Evolutionary conservation across 1,140 invertebrate species (phyloP), one percentile per base, ranked within the genome.

Genomic region (Theocolax elegans): DNA sequence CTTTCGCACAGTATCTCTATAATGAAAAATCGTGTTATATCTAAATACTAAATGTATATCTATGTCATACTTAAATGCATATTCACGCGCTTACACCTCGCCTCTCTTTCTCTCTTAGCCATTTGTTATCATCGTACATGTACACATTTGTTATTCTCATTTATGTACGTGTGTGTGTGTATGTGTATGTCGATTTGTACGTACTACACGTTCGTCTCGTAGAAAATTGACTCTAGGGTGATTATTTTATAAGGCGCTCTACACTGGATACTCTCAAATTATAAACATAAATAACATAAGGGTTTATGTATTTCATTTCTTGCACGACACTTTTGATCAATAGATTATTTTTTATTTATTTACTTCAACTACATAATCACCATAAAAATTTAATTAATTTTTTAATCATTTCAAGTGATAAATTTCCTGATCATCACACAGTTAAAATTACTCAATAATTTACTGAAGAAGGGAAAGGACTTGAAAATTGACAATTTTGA

Each of bases 181-280:
- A 71, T 70, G 72, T 75, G 76, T 72, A 53, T 71, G 76, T 72
- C 72, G 73, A 69, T 73, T 72, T 71, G 72, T 74, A 72, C 73
- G 58, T 73, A 75, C 27, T 44, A 46, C 23, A 35, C 21, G 15
- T 62, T 71, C 68, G 46, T 77, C 76, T 81, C 75, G 81, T 84
- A 84, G 80, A 84, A 84, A 84, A 84, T 84, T 84, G 81, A 85
- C 81, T 76, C 80, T 83, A 84, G 79, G 81, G 79, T 84, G 78
- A 82, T 81, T 77, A 79, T 77, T 79, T 77, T 81, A 80, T 79
- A 84, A 83, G 81, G 81, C 80, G 75, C 77, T 64, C 79, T 82
- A 83, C 75, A 76, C 56, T 74, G 73, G 71, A 66, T 82, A 78
- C 72, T 79, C 77, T 21, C 42, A 8, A 46, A 44, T 23, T 46